Evolutionary conservation across 2,888 invertebrate genomes (phyloP).

Genomic region (Caenorhabditis sp.): DNA sequence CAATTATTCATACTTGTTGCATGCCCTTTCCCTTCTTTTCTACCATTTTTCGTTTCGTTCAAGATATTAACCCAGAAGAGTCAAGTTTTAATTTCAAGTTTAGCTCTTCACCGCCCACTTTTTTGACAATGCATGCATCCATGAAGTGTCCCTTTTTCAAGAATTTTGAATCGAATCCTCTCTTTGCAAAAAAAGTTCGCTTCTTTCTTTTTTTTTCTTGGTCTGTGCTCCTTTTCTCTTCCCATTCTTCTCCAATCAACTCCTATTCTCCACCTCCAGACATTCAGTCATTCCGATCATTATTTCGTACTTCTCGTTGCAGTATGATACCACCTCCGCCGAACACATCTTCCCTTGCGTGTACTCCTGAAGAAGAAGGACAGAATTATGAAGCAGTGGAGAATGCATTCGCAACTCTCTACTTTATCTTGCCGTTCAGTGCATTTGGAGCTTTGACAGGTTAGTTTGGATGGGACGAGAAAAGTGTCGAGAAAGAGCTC

Average conservation of each 20-base stretch:
- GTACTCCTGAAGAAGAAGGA: conserved; percentile 47
- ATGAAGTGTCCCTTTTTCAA: conserved; percentile 1
- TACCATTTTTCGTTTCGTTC: conserved; percentile 24
- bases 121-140: neutral
- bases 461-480: neutral
- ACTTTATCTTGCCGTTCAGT: conserved; percentile 43
- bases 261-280: conserved; percentile 19
- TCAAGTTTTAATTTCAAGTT: conserved; percentile 19
- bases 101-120: neutral
- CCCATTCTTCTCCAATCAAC: conserved; percentile 20
- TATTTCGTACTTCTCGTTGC: conserved; percentile 7
- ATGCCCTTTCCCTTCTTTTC: conserved; percentile 20
- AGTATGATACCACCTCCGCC: conserved; percentile 38
- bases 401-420: conserved; percentile 34
- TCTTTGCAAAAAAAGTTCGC: conserved; percentile 6
- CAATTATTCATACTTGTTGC: conserved; percentile 40
- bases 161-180: neutral
- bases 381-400: conserved; percentile 47
- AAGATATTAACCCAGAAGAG: conserved; percentile 4
- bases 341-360: conserved; percentile 40
- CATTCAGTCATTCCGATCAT: conserved; percentile 10
- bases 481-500: too few relatives aligned
- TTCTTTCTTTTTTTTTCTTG: neutral
- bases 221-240: conserved; percentile 3
- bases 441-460: conserved; percentile 43